phyloP scores from a whole-genome alignment of 2,888 invertebrate genomes.

The Pandemis corylana region DNA sequence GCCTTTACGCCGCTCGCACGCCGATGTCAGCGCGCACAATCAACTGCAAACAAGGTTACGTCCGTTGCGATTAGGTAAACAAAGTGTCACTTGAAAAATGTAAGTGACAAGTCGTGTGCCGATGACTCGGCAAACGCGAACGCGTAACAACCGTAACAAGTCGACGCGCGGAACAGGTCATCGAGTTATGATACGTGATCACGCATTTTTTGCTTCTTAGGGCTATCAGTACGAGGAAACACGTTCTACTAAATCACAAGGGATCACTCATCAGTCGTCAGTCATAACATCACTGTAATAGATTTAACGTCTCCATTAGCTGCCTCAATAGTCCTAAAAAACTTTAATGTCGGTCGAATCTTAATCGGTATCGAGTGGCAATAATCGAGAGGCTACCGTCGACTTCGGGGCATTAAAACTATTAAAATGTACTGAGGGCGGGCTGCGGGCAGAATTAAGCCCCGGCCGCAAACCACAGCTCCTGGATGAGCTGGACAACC shows the following conservation, averaged over 20 bases:
- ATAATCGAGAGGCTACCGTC: constrained; percentile 57
- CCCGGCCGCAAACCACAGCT: constrained; percentile 81
- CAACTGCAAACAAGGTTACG: constrained; percentile 37
- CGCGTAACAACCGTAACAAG: not conserved
- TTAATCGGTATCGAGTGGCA: constrained; percentile 50
- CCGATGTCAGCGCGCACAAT: constrained; percentile 36
- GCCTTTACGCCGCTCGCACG: constrained; percentile 50
- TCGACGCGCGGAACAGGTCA: not conserved
- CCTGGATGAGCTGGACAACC: constrained; percentile 71
- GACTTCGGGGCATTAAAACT: constrained; percentile 74
- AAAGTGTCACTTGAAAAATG: constrained; percentile 17
- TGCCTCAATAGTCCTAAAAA: constrained; percentile 14
- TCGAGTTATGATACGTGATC: not conserved
- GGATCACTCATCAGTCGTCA: not conserved
- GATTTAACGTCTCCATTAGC: constrained; percentile 30
- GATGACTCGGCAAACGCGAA: not conserved
- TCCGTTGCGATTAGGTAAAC: constrained; percentile 13
- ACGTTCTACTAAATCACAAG: not conserved
- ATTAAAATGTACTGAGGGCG: constrained; percentile 76
- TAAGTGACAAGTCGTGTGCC: constrained; percentile 1
- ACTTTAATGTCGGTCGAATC: constrained; percentile 47
- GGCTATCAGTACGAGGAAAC: not conserved
- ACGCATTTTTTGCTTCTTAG: not conserved
- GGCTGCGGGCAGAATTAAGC: constrained; percentile 70
- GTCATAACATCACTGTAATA: not conserved